Conservation (phyloP, 2,888 invertebrate genomes). For the Urechis unicinctus region DNA sequence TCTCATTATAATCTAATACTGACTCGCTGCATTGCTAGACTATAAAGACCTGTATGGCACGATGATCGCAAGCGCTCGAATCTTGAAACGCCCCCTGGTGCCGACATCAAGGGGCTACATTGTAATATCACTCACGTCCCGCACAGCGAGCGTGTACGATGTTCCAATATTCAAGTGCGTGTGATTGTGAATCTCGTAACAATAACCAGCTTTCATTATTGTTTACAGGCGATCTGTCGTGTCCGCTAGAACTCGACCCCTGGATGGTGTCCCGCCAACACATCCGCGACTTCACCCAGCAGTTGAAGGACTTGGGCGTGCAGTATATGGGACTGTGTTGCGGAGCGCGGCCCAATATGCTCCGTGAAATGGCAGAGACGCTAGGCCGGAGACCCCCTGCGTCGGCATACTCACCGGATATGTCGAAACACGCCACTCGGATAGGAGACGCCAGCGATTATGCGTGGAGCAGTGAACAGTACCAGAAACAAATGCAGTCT, state of each 20-base stretch:
- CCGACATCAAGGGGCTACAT: no score
- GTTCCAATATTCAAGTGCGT: no score
- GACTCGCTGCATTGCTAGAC: not conserved
- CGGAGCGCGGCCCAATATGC: not conserved
- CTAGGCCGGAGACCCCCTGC: not conserved
- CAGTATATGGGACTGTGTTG: not conserved
- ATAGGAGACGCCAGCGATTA: not conserved
- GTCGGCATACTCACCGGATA: not conserved
- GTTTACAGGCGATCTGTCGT: not conserved
- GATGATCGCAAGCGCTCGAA: not conserved
- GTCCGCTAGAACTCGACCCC: not conserved
- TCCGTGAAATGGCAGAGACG: not conserved
- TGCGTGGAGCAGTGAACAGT: not conserved
- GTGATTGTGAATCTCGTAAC: no score
- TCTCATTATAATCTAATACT: no score
- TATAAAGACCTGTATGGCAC: not conserved
- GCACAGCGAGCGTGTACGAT: no score
- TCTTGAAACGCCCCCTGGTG: no score
- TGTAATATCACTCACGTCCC: no score
- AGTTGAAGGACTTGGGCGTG: not conserved
- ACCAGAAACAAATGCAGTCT: not conserved
- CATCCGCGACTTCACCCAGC: not conserved
- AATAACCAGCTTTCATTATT: no score
- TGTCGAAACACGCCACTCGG: not conserved
- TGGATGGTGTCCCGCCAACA: not conserved